Conservation (phyloP, 2,888 invertebrate species). For the Hirtodrosophila histrioides region DNA sequence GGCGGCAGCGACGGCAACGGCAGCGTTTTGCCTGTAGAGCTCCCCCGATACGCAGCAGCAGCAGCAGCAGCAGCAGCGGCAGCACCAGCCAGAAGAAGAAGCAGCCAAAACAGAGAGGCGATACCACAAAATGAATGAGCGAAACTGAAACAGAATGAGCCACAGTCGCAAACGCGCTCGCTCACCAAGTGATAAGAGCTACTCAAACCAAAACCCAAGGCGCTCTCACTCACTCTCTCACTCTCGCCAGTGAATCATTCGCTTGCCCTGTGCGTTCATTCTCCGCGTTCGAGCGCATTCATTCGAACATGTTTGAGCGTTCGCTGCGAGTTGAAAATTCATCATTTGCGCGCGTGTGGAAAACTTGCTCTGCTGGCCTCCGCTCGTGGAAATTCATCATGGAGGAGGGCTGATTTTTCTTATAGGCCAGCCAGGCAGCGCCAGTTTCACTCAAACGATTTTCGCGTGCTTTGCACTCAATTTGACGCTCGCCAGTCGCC, state of each 20-base stretch:
- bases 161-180: constrained; percentile 17
- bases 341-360: constrained; percentile 52
- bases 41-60: constrained; percentile 55
- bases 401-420: constrained; percentile 82
- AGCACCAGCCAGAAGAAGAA: constrained; percentile 41
- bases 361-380: constrained; percentile 49
- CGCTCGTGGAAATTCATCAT: constrained; percentile 79
- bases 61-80: constrained; percentile 14
- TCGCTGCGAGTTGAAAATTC: constrained; percentile 43
- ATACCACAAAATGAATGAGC: constrained; percentile 59
- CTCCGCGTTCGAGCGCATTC: constrained; percentile 41
- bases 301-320: constrained; percentile 65
- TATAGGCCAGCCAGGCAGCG: constrained; percentile 71
- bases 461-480: constrained; percentile 46
- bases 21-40: constrained; percentile 56
- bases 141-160: constrained; percentile 63
- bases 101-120: constrained; percentile 71
- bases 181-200: constrained; percentile 55
- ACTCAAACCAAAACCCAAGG: constrained; percentile 45
- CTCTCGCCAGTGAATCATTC: constrained; percentile 16
- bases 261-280: constrained; percentile 39
- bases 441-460: constrained; percentile 59
- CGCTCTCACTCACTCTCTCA: constrained; percentile 26
- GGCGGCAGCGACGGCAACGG: constrained; percentile 27
- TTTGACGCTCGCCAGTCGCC: constrained; percentile 31